A percentile compares a stretch with the other conserved stretches of the same genome.
These are phyloP conservation scores for Characodon lateralis DNA, from an alignment of 2,797 vertebrate genomes.

Conservation along the genomic window DNA sequence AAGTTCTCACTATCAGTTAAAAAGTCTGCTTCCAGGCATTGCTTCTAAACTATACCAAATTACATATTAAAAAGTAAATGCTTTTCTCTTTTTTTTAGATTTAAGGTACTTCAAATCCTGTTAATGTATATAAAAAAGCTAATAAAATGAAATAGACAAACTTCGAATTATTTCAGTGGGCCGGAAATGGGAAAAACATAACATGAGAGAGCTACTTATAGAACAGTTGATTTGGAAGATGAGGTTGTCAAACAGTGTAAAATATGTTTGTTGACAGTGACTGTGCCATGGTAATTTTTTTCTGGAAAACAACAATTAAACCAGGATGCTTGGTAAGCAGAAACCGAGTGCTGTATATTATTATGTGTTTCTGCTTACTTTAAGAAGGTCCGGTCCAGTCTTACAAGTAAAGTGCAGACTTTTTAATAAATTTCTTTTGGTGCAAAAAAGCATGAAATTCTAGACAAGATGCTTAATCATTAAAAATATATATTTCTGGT, in stretches of 20 bases:
- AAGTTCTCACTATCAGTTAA: neutral
- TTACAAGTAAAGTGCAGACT: constrained; percentile 23
- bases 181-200: constrained; percentile 26
- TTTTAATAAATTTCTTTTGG: neutral
- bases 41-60: neutral
- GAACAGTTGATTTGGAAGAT: constrained; percentile 33
- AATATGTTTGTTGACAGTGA: constrained; percentile 64
- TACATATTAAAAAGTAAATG: neutral
- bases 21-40: neutral
- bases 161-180: neutral
- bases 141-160: neutral
- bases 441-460: neutral
- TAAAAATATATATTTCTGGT: neutral
- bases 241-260: constrained; percentile 31
- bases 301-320: constrained; percentile 69
- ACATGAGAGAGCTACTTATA: constrained; percentile 35
- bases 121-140: neutral
- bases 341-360: constrained; percentile 31
- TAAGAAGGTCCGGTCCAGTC: constrained; percentile 36
- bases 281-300: constrained; percentile 55
- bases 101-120: neutral
- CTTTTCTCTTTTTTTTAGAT: neutral
- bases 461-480: too few species aligned
- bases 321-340: constrained; percentile 41
- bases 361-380: constrained; percentile 40